Percentiles rank a stretch among this genome's conserved stretches.
phyloP scores from a whole-genome alignment of 2,888 invertebrate genomes.

The Bombyx huttoni region DNA sequence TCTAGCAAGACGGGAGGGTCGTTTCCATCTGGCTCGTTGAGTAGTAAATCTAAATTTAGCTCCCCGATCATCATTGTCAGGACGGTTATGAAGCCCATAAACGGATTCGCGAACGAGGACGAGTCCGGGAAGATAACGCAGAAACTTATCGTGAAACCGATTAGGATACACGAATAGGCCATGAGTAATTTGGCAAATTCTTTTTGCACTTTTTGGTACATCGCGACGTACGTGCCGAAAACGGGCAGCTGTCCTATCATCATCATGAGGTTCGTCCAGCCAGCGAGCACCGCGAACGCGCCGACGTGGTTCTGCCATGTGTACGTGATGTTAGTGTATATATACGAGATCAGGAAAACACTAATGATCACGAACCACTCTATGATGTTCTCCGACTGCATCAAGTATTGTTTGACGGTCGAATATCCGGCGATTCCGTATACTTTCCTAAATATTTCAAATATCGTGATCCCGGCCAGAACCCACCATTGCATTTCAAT shows the following conservation, averaged over 20 bases:
- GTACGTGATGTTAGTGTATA: slow-evolving; percentile 81
- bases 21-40: slow-evolving; percentile 83
- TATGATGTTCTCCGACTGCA: slow-evolving; percentile 87
- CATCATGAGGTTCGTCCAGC: slow-evolving; percentile 92
- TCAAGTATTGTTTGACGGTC: slow-evolving; percentile 85
- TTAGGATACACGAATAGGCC: slow-evolving; percentile 87
- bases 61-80: slow-evolving; percentile 93
- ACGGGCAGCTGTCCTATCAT: slow-evolving; percentile 91
- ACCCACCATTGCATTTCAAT: slow-evolving; percentile 90
- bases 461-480: slow-evolving; percentile 81
- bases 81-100: slow-evolving; percentile 87
- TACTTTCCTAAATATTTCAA: slow-evolving; percentile 85
- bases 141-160: slow-evolving; percentile 90
- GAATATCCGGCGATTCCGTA: slow-evolving; percentile 87
- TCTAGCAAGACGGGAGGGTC: slow-evolving; percentile 83
- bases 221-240: slow-evolving; percentile 91
- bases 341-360: slow-evolving; percentile 86
- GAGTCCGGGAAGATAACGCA: slow-evolving; percentile 90
- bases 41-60: slow-evolving; percentile 81
- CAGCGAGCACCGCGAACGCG: slow-evolving; percentile 87
- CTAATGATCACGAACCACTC: slow-evolving; percentile 91
- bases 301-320: slow-evolving; percentile 91
- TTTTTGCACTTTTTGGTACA: slow-evolving; percentile 90
- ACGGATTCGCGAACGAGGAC: slow-evolving; percentile 86
- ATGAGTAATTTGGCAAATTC: slow-evolving; percentile 89